Evolutionary conservation across 2,888 invertebrate species (phyloP).

Genomic region (Diplazon laetatorius): DNA sequence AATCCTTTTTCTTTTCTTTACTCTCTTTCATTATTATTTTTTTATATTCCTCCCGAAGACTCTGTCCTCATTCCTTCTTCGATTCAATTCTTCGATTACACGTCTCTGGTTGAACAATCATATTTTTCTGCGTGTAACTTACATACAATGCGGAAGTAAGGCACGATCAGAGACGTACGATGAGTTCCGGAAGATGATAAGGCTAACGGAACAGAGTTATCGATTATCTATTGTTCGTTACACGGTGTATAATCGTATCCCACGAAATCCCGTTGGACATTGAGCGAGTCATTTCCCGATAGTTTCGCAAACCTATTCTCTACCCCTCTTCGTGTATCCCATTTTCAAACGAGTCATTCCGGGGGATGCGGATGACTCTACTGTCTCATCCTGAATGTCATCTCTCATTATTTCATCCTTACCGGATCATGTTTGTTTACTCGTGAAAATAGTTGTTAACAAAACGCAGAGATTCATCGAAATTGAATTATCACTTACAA

Average conservation of each 20-base stretch:
- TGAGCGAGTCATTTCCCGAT: slow-evolving; percentile 9
- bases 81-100: slow-evolving; percentile 44
- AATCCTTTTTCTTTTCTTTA: slow-evolving; percentile 21
- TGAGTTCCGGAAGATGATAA: slow-evolving; percentile 28
- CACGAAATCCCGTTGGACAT: slow-evolving; percentile 9
- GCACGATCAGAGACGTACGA: slow-evolving; percentile 16
- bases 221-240: slow-evolving; percentile 35
- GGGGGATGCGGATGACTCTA: not conserved
- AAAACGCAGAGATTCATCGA: slow-evolving; percentile 4
- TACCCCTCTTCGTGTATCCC: not conserved
- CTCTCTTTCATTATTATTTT: no score
- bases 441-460: not conserved
- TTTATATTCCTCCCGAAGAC: no score
- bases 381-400: not conserved
- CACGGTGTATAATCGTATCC: slow-evolving; percentile 33
- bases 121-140: not conserved
- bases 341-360: not conserved
- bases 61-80: slow-evolving; percentile 45
- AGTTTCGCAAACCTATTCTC: slow-evolving; percentile 1
- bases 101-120: slow-evolving; percentile 38
- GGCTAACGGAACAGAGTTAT: slow-evolving; percentile 42
- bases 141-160: slow-evolving; percentile 36
- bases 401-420: not conserved
- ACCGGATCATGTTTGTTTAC: not conserved
- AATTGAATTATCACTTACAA: no score